These are phyloP conservation scores for Belgica antarctica DNA, from an alignment of 2,888 invertebrate genomes.

Conservation along the genomic window DNA sequence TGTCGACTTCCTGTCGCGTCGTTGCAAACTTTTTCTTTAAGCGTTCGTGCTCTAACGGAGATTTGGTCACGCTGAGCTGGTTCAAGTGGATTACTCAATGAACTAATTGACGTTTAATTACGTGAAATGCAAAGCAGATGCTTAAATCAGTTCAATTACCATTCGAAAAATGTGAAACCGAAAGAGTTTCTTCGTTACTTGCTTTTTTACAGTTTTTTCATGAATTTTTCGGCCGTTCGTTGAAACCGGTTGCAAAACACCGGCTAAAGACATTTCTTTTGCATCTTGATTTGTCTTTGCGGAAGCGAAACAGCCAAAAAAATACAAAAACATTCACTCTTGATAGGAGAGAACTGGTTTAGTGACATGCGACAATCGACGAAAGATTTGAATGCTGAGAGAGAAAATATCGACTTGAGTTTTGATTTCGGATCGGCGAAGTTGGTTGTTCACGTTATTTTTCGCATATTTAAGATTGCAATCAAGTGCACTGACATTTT, in stretches of 20 bases:
- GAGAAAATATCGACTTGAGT: too few species aligned
- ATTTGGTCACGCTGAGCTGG: neutral
- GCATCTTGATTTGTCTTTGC: conserved; percentile 9
- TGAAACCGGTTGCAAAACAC: neutral
- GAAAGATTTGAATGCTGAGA: too few species aligned
- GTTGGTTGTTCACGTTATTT: too few species aligned
- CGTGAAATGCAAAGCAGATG: too few species aligned
- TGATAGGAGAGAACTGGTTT: too few species aligned
- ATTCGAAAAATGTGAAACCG: conserved; percentile 21
- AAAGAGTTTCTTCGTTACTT: neutral
- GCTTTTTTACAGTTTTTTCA: neutral
- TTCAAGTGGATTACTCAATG: neutral
- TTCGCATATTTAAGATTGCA: too few species aligned
- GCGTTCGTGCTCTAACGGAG: neutral
- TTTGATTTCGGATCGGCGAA: too few species aligned
- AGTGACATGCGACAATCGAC: too few species aligned
- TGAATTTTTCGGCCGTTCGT: neutral
- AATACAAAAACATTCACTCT: conserved; percentile 15
- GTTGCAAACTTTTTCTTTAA: neutral
- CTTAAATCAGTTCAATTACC: too few species aligned
- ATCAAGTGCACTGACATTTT: too few species aligned
- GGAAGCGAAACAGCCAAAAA: neutral
- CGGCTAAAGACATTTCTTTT: neutral
- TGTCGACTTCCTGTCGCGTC: neutral
- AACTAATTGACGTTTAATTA: neutral